phyloP scores from a whole-genome alignment of 2,113 vertebrate species.

The Sapajus apella region DNA sequence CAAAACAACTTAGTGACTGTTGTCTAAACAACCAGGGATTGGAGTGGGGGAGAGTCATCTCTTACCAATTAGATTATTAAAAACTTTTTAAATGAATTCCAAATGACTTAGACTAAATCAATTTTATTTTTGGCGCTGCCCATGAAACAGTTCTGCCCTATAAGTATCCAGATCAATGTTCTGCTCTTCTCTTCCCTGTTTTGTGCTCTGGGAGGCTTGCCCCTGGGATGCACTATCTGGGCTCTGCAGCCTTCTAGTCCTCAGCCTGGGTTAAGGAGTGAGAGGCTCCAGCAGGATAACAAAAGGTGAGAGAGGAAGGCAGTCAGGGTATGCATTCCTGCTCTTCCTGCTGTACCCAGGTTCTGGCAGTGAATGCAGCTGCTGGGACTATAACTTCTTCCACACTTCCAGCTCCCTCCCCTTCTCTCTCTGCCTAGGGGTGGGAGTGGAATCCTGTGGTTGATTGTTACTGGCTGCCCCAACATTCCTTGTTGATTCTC shows the following conservation, averaged over 20 bases:
- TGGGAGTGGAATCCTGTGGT: not conserved
- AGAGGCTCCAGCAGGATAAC: not conserved
- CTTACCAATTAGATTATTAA: not conserved
- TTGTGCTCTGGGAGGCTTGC: not conserved
- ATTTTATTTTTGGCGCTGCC: not conserved
- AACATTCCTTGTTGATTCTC: not conserved
- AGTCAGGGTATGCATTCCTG: not conserved
- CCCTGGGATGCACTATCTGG: not conserved
- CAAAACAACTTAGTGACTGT: not conserved
- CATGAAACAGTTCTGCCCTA: not conserved
- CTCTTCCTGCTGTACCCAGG: not conserved
- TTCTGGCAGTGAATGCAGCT: not conserved
- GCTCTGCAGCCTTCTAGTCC: not conserved
- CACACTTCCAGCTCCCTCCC: not conserved
- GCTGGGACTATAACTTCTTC: not conserved
- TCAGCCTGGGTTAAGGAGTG: not conserved
- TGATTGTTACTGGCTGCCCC: not conserved
- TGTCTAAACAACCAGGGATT: not conserved
- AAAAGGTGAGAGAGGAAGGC: not conserved
- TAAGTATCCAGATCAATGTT: not conserved
- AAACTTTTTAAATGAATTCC: not conserved
- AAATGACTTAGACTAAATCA: not conserved
- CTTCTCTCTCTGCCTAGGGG: not conserved
- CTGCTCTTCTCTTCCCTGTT: not conserved
- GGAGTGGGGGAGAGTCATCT: not conserved